Evolutionary conservation across 2,797 vertebrate genomes (phyloP).

Genomic region (Pantherophis alleghaniensis): DNA sequence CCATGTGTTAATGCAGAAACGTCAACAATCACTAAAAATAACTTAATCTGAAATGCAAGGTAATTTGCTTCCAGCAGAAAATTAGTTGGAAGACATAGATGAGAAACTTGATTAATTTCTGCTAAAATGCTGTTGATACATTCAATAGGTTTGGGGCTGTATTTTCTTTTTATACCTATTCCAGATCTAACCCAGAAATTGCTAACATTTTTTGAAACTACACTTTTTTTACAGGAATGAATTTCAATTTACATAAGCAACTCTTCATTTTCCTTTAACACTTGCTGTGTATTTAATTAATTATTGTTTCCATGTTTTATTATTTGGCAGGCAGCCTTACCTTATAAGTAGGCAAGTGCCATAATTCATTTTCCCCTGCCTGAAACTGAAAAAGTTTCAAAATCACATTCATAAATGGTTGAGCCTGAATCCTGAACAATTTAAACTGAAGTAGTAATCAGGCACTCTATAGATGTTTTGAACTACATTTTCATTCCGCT

Average conservation of each 20-base stretch:
- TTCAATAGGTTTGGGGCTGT: constrained; percentile 18
- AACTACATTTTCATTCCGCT: not conserved
- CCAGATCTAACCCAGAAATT: constrained; percentile 34
- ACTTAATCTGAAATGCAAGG: constrained; percentile 29
- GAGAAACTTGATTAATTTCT: constrained; percentile 34
- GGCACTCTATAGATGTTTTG: not conserved
- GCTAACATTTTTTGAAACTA: constrained; percentile 37
- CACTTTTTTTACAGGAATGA: constrained; percentile 12
- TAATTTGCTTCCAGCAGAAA: constrained; percentile 32
- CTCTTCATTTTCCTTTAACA: constrained; percentile 1
- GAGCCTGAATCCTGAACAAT: not conserved
- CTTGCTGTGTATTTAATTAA: not conserved
- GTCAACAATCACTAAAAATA: constrained; percentile 25
- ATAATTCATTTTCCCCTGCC: not conserved
- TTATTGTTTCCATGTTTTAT: constrained; percentile 10
- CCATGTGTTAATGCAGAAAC: constrained; percentile 17
- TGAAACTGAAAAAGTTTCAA: not conserved
- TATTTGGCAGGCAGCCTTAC: constrained; percentile 9
- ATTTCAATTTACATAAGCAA: not conserved
- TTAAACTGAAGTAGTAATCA: not conserved
- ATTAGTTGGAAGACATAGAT: constrained; percentile 33
- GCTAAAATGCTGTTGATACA: constrained; percentile 22
- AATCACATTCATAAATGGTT: not conserved
- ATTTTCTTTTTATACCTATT: constrained; percentile 25
- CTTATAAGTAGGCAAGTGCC: not conserved